Conservation (phyloP, 2,113 vertebrate species). For the Mesitornis unicolor region DNA sequence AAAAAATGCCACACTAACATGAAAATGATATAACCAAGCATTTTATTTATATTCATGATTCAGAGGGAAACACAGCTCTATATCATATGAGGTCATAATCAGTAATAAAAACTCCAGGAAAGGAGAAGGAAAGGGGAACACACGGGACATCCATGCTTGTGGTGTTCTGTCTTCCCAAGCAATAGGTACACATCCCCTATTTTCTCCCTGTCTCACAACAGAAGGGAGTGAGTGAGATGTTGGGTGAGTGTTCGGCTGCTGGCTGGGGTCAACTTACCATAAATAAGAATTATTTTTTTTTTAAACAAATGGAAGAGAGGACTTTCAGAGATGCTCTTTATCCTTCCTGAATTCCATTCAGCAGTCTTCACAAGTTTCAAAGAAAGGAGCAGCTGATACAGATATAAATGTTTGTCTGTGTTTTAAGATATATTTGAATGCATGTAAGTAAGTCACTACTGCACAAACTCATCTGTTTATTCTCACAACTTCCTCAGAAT, state of each 20-base stretch:
- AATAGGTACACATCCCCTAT: neutral
- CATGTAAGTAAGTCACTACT: neutral
- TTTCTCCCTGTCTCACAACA: accelerated
- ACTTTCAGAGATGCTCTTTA: neutral
- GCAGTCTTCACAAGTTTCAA: neutral
- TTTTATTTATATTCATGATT: neutral
- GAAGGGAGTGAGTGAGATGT: neutral
- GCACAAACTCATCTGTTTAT: neutral
- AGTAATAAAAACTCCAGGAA: neutral
- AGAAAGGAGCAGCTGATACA: neutral
- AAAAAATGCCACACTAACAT: neutral
- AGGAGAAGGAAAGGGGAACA: neutral
- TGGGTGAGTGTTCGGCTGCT: neutral
- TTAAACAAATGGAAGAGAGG: neutral
- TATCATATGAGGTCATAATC: neutral
- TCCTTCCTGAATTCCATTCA: neutral
- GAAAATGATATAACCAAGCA: neutral
- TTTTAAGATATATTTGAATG: neutral
- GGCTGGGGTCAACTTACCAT: neutral
- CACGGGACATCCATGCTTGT: neutral
- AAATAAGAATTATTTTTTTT: neutral
- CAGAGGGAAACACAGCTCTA: neutral
- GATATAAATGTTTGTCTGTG: neutral
- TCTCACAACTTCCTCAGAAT: neutral
- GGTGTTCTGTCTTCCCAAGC: neutral